phyloP scores from a whole-genome alignment of 2,888 invertebrate species.

The Phaonia tiefii region DNA sequence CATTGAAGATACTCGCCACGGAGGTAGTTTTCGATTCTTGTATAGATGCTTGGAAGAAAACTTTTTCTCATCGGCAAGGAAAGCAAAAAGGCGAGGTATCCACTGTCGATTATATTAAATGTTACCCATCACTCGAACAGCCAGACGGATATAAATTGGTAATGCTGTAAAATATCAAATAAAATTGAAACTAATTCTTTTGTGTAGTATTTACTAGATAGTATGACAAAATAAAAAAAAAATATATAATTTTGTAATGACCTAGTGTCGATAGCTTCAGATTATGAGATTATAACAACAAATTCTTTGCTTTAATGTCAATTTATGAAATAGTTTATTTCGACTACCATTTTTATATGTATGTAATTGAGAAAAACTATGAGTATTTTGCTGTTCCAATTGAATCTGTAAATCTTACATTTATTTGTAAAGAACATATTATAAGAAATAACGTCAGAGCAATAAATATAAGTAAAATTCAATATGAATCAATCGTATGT shows the following conservation, averaged over 20 bases:
- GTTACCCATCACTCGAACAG: neutral
- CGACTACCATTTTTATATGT: too few relatives aligned
- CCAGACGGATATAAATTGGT: slow-evolving; percentile 8
- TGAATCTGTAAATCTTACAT: too few relatives aligned
- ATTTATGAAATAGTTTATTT: neutral
- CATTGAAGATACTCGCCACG: neutral
- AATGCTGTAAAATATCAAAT: neutral
- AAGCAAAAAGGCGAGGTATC: neutral
- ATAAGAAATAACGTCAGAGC: neutral
- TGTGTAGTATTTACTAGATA: neutral
- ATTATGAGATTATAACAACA: too few relatives aligned
- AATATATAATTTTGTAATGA: too few relatives aligned
- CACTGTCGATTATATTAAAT: neutral
- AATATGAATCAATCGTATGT: neutral
- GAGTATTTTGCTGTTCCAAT: too few relatives aligned
- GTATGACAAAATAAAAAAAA: too few relatives aligned
- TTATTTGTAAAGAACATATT: too few relatives aligned
- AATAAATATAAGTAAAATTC: slow-evolving; percentile 2
- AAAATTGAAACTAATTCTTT: neutral
- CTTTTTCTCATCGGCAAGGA: slow-evolving; percentile 13
- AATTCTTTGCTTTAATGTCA: neutral
- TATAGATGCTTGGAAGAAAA: slow-evolving; percentile 19
- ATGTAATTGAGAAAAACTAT: too few relatives aligned
- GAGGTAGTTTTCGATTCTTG: neutral
- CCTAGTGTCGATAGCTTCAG: too few relatives aligned